Conservation (phyloP, 2,113 vertebrate species). For the Paradoxurus hermaphroditus region DNA sequence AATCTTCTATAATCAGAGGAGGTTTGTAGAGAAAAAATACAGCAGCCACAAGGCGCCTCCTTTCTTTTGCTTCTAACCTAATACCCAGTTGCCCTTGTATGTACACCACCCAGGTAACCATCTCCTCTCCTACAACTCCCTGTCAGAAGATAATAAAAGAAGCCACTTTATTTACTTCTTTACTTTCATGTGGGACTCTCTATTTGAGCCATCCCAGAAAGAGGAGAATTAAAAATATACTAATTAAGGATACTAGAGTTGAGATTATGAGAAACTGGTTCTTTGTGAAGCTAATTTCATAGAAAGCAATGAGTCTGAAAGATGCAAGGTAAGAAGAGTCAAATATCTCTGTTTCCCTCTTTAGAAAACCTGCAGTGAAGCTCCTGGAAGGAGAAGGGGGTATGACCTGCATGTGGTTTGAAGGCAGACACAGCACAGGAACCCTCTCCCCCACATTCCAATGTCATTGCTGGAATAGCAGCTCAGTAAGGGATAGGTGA, state of each 20-base stretch:
- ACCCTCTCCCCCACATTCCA: background rate
- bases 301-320: background rate
- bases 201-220: background rate
- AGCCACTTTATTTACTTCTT: background rate
- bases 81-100: background rate
- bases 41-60: background rate
- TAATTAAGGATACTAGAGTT: slow-evolving; percentile 19
- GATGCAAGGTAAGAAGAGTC: background rate
- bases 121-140: background rate
- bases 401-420: background rate
- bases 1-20: background rate
- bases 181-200: background rate
- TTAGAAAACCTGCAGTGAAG: background rate
- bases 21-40: background rate
- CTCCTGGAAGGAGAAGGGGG: background rate
- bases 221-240: background rate
- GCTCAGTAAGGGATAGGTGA: too few species aligned
- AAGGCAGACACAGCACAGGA: background rate
- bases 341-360: background rate
- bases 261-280: background rate
- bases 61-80: slow-evolving; percentile 20
- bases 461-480: background rate
- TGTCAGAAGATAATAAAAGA: background rate
- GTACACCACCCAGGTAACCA: background rate
- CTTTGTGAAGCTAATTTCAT: background rate